Conservation (phyloP, 2,797 vertebrate species). For the Erethizon dorsatum region DNA sequence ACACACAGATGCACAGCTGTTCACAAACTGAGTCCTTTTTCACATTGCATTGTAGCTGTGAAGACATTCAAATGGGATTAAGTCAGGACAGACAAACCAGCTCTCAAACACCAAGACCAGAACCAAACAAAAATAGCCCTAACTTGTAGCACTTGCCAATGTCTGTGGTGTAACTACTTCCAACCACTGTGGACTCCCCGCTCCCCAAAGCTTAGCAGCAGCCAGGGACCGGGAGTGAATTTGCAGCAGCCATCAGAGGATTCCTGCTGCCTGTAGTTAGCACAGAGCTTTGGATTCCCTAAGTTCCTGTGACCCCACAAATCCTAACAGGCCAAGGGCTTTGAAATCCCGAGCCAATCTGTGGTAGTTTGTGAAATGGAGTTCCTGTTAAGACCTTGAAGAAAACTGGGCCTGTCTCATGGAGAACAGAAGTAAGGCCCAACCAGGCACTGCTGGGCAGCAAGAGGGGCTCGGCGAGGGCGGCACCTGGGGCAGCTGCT, state of each 20-base stretch:
- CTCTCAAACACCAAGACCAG: background rate
- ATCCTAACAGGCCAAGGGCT: conserved; percentile 64
- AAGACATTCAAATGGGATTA: background rate
- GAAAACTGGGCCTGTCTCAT: background rate
- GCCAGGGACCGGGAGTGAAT: background rate
- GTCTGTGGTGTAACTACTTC: background rate
- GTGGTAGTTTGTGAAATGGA: background rate
- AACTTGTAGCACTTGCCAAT: background rate
- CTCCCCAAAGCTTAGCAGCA: background rate
- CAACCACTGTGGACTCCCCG: rapidly evolving
- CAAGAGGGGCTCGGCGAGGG: background rate
- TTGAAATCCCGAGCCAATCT: conserved; percentile 63
- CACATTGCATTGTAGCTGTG: conserved; percentile 74
- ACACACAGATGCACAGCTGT: no score
- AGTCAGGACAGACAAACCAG: background rate
- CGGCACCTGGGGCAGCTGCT: no score
- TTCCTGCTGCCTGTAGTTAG: no score
- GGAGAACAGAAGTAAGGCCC: conserved; percentile 71
- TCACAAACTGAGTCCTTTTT: conserved; percentile 75
- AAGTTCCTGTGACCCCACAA: conserved; percentile 73
- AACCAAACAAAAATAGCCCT: background rate
- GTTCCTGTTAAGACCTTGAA: conserved; percentile 63
- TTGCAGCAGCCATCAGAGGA: rapidly evolving
- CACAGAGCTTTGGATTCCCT: conserved; percentile 60
- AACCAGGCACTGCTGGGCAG: conserved; percentile 19